phyloP scores from a whole-genome alignment of 2,113 vertebrate species.

The Hippocampus guttulatus region DNA sequence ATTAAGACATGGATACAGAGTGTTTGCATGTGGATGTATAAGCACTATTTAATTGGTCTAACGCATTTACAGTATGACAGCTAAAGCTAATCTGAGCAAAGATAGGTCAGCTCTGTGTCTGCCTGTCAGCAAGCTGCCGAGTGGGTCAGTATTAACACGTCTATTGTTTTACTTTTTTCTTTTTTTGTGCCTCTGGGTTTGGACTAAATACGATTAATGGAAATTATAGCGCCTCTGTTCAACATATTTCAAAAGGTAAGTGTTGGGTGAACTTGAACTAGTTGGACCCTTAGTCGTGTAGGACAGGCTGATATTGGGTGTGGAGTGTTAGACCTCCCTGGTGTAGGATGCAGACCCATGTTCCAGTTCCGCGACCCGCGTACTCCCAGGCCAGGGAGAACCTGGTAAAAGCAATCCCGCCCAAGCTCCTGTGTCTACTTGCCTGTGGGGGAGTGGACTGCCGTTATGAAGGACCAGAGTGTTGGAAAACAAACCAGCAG shows the following conservation, averaged over 20 bases:
- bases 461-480: constrained; percentile 75
- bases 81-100: constrained; percentile 71
- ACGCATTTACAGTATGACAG: constrained; percentile 65
- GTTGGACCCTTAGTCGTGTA: neutral
- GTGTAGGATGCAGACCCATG: constrained; percentile 42
- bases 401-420: constrained; percentile 73
- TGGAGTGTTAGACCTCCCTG: neutral
- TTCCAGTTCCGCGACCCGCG: constrained; percentile 68
- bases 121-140: constrained; percentile 6
- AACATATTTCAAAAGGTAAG: constrained; percentile 41
- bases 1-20: constrained; percentile 19
- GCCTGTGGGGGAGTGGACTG: constrained; percentile 75
- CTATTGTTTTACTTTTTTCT: neutral
- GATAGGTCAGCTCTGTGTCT: constrained; percentile 58
- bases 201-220: constrained; percentile 33
- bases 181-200: neutral
- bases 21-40: constrained; percentile 10
- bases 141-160: constrained; percentile 17
- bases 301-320: constrained; percentile 10
- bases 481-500: constrained; percentile 74
- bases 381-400: constrained; percentile 78
- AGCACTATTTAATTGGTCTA: constrained; percentile 62
- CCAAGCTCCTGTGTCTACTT: constrained; percentile 74
- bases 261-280: neutral
- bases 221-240: constrained; percentile 9